Base-by-base conservation (phyloP, 1,140 invertebrate genomes). In the Daktulosphaira vitifoliae region DNA sequence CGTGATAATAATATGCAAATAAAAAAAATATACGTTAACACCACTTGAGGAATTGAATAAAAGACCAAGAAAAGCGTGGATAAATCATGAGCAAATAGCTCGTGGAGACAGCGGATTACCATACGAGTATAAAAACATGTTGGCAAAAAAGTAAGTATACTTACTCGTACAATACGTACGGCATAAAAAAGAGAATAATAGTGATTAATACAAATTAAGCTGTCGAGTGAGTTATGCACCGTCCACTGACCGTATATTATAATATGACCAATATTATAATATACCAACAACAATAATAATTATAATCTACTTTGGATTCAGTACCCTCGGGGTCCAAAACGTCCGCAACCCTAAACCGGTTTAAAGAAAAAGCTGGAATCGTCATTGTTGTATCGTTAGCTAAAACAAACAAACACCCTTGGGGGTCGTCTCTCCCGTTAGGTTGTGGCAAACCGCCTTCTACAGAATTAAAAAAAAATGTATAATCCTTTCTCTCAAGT, bases 391-490 rank as follows among this genome's bases (percentile, higher is more conserved):
- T 26, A 20, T 56, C 23, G 38, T 42, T n/a, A 22, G 38, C 42
- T 44, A 59, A 59, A 59, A 59, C 42, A 59, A 59, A 59, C 54
- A 46, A 56, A 56, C 51, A 53, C 53, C 23, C 22, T 33, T 39
- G 53, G 38, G 38, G 53, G 38, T 42, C 53, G 22, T 33, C 29
- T 33, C 29, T 33, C 29, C 11, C 29, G 5, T 33, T 33, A 11
- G 29, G 29, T 33, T 33, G 29, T 11, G 29, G 29, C n/a, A n/a
- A n/a, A n/a, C n/a, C n/a, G n/a, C n/a, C n/a, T n/a, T n/a, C n/a
- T n/a, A n/a, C n/a, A n/a, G n/a, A n/a, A n/a, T n/a, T n/a, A n/a
- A n/a, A n/a, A n/a, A n/a, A n/a, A n/a, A n/a, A n/a, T n/a, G n/a
- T n/a, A n/a, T n/a, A n/a, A n/a, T n/a, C n/a, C n/a, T n/a, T n/a